Percentiles rank a stretch among this genome's conserved stretches.
phyloP scores from a whole-genome alignment of 2,797 vertebrate genomes.

The Rhadinocentrus ornatus region DNA sequence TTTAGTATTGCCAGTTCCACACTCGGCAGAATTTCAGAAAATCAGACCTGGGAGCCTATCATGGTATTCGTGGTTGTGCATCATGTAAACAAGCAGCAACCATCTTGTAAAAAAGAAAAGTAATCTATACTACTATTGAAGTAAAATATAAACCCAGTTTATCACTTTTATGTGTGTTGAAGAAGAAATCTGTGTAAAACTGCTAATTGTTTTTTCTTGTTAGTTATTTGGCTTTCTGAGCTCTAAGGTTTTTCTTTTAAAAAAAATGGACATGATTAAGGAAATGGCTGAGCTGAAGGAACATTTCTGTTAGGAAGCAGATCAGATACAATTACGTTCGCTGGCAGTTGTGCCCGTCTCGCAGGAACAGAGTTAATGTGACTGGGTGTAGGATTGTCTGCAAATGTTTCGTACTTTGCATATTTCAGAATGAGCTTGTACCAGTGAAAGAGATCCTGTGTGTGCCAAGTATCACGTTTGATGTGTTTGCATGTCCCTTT shows the following conservation, averaged over 20 bases:
- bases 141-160: not conserved
- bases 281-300: conserved; percentile 8
- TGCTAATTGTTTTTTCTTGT: not conserved
- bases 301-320: conserved; percentile 5
- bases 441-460: conserved; percentile 19
- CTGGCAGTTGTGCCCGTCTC: conserved; percentile 35
- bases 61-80: not conserved
- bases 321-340: conserved; percentile 10
- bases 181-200: not conserved
- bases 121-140: not conserved
- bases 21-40: not conserved
- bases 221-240: not conserved
- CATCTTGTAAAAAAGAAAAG: not conserved
- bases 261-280: conserved; percentile 2
- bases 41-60: not conserved
- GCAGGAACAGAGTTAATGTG: conserved; percentile 31
- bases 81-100: not conserved
- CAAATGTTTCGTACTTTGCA: conserved; percentile 16
- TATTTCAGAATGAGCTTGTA: conserved; percentile 43
- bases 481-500: conserved; percentile 14
- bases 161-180: not conserved
- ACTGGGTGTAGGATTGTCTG: conserved; percentile 33
- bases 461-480: conserved; percentile 26
- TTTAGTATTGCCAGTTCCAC: not conserved
- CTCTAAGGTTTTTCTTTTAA: not conserved